These are phyloP conservation scores for Ambastaia sidthimunki DNA, from an alignment of 2,797 vertebrate genomes.

Conservation along the genomic window DNA sequence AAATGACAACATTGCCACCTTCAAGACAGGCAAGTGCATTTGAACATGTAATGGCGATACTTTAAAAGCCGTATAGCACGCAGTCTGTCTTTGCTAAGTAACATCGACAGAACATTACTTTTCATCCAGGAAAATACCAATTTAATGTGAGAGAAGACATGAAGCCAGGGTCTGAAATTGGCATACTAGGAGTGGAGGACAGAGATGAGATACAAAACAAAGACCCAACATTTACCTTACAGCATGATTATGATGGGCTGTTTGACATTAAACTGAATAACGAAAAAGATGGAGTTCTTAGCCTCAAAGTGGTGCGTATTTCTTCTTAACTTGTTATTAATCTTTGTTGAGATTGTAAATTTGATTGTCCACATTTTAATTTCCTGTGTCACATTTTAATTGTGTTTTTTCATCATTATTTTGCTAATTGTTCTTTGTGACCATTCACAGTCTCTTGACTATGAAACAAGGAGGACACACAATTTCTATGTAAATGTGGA, in stretches of 20 bases:
- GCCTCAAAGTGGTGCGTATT: constrained; percentile 83
- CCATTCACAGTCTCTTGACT: constrained; percentile 84
- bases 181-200: constrained; percentile 83
- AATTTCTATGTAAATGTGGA: constrained; percentile 79
- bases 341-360: too few species aligned
- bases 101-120: not conserved
- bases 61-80: not conserved
- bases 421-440: not conserved
- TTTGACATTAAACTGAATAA: constrained; percentile 77
- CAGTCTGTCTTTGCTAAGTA: not conserved
- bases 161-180: constrained; percentile 77
- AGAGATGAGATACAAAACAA: constrained; percentile 88
- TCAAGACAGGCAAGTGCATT: constrained; percentile 79
- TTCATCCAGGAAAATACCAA: constrained; percentile 63
- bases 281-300: constrained; percentile 84
- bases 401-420: not conserved
- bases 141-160: constrained; percentile 84
- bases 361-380: not conserved
- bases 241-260: constrained; percentile 54
- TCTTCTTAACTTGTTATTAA: too few species aligned
- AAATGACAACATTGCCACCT: constrained; percentile 91
- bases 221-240: constrained; percentile 82
- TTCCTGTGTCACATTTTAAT: too few species aligned
- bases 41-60: not conserved
- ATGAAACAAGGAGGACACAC: constrained; percentile 77